phyloP scores from a whole-genome alignment of 2,797 vertebrate genomes.

The Calcarius lapponicus region DNA sequence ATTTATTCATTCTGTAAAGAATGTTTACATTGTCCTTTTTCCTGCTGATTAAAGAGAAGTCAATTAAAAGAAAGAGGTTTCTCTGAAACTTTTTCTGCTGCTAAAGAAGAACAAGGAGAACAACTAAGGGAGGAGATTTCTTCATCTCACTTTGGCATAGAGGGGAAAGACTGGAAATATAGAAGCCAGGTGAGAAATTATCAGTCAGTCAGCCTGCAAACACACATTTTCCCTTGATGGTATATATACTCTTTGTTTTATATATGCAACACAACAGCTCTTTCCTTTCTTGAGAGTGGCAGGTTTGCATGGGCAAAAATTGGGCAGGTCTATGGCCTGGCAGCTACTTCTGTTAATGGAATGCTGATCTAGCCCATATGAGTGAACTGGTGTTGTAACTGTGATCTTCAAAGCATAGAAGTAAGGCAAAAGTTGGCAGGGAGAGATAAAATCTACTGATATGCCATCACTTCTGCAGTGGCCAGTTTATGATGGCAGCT shows the following conservation, averaged over 20 bases:
- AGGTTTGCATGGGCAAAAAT: background rate
- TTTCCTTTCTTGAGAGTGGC: background rate
- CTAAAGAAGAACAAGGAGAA: constrained; percentile 50
- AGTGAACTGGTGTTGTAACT: background rate
- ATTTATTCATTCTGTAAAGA: background rate
- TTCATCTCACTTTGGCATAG: constrained; percentile 27
- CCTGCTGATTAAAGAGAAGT: background rate
- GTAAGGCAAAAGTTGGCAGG: background rate
- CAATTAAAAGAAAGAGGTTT: background rate
- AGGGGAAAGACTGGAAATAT: constrained; percentile 1
- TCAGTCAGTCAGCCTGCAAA: background rate
- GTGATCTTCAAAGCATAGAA: background rate
- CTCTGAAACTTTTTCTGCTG: constrained; percentile 22
- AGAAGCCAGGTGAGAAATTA: constrained; percentile 69
- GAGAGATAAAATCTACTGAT: background rate
- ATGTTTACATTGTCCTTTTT: background rate
- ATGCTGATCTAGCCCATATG: background rate
- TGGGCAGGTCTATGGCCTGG: background rate
- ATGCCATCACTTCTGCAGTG: background rate
- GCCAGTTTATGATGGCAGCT: background rate
- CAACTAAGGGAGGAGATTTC: background rate
- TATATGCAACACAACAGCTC: background rate
- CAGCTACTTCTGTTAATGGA: background rate
- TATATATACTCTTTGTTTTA: background rate
- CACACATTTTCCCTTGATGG: background rate